Percentiles rank a stretch among this genome's conserved stretches.
phyloP scores from a whole-genome alignment of 1,140 invertebrate species.

The Aphaenogaster rudis region DNA sequence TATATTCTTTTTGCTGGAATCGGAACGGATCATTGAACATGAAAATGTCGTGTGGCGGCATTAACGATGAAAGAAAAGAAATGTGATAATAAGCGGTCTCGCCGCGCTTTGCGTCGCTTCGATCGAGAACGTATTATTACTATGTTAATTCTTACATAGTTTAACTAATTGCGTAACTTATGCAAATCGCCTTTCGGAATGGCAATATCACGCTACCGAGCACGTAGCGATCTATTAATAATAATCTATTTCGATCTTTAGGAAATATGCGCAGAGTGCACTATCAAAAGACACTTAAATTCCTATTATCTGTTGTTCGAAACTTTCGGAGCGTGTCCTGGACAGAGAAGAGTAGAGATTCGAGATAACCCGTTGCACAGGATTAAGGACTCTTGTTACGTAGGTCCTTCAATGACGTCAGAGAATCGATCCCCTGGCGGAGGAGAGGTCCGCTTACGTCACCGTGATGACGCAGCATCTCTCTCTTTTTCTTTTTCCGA shows the following conservation, averaged over 20 bases:
- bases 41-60: constrained; percentile 23
- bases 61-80: constrained; percentile 44
- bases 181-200: neutral
- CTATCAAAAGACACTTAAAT: neutral
- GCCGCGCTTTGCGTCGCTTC: neutral
- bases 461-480: constrained; percentile 49
- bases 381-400: constrained; percentile 48
- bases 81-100: constrained; percentile 48
- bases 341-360: neutral
- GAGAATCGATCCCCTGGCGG: constrained; percentile 65
- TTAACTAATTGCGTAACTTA: neutral
- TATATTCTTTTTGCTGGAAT: constrained; percentile 12
- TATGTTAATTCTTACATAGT: neutral
- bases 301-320: neutral
- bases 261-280: neutral
- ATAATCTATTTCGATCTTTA: neutral
- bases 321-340: neutral
- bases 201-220: neutral
- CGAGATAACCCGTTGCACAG: neutral
- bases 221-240: neutral
- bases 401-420: constrained; percentile 71
- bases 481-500: neutral
- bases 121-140: constrained; percentile 2
- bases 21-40: constrained; percentile 51
- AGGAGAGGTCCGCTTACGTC: constrained; percentile 60